A percentile compares a stretch with the other conserved stretches of the same genome.
Evolutionary conservation across 2,888 invertebrate species (phyloP).

Genomic region (Abscondita cerata): DNA sequence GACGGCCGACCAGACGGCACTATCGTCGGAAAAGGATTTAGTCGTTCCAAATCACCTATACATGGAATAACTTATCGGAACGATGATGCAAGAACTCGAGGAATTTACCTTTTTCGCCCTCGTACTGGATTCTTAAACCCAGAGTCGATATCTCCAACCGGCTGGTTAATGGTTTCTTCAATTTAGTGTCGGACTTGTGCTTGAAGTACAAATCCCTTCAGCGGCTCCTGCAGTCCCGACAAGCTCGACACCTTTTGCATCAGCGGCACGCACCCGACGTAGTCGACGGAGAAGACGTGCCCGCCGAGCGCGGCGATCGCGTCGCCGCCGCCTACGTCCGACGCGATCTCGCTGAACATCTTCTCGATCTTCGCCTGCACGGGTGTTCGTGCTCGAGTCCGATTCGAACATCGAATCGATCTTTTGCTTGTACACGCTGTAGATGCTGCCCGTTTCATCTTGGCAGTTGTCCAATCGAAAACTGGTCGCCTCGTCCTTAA

Average conservation of each 20-base stretch:
- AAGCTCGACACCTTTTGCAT: conserved; percentile 82
- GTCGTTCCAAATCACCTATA: conserved; percentile 64
- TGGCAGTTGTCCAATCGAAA: conserved; percentile 52
- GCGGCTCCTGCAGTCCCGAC: conserved; percentile 80
- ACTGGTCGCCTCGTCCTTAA: conserved; percentile 45
- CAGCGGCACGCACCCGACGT: conserved; percentile 81
- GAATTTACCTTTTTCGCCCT: conserved; percentile 63
- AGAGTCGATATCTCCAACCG: conserved; percentile 71
- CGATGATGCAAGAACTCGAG: too few relatives aligned
- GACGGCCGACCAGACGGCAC: conserved; percentile 92
- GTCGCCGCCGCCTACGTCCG: conserved; percentile 58
- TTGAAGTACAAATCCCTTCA: conserved; percentile 76
- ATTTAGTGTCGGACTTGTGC: conserved; percentile 64
- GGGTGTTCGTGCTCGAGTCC: conserved; percentile 53
- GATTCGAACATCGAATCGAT: conserved; percentile 83
- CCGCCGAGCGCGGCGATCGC: conserved; percentile 55
- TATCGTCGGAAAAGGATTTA: conserved; percentile 90
- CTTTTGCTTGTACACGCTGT: conserved; percentile 80
- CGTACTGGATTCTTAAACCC: conserved; percentile 76
- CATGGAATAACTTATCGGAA: too few relatives aligned
- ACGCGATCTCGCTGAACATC: conserved; percentile 79
- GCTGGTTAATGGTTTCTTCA: conserved; percentile 66
- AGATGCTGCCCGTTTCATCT: conserved; percentile 55
- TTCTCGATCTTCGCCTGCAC: conserved; percentile 88
- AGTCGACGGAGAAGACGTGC: conserved; percentile 73